Base-by-base conservation (phyloP, 2,888 invertebrate species). In the Andrena dorsata region DNA sequence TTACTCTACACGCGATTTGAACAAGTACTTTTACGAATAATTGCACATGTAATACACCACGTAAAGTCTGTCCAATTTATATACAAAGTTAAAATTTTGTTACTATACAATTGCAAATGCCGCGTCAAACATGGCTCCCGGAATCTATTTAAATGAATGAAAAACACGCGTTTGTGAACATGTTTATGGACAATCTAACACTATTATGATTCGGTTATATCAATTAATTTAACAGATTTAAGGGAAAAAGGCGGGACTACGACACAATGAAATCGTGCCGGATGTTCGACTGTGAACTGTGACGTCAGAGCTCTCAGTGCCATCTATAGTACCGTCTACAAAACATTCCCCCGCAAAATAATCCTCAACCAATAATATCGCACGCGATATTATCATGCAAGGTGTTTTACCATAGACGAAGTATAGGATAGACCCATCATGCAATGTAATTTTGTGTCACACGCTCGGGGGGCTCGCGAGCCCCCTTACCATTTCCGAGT, bases 131-230 rank as follows among this genome's bases (percentile, higher is more conserved):
- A 75, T 28, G 28, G 63, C 64, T 60, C 71, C 73, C 16, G 64
- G 76, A 89, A 92, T 92, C 92, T 91, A 78, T 49, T 23, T 30
- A 64, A 85, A 92, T 92, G 91, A 32, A 70, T 16, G 6, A 30
- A 35, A 86, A 84, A 80, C 41, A 65, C 20, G 2, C 30, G 61
- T 77, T 32, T 41, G 10, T 6, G 2, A 71, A 13, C 10, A 64
- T 1, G 68, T 77, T 71, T 2, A 58, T 77, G 6, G 63, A 64
- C 35, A 60, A 32, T 61, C 23, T 74, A 7, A n/a, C 28, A 64
- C 60, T 65, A 71, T 85, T 91, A 92, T 92, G 91, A 90, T 71
- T 75, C 4, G 16, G 13, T 63, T 74, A 69, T 20, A 70, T 82
- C 30, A 53, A 72, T 65, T 86, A 88, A 71, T 83, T 86, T 28